Base-by-base conservation (phyloP, 2,888 invertebrate genomes). In the Cosmorhoe ocellata region DNA sequence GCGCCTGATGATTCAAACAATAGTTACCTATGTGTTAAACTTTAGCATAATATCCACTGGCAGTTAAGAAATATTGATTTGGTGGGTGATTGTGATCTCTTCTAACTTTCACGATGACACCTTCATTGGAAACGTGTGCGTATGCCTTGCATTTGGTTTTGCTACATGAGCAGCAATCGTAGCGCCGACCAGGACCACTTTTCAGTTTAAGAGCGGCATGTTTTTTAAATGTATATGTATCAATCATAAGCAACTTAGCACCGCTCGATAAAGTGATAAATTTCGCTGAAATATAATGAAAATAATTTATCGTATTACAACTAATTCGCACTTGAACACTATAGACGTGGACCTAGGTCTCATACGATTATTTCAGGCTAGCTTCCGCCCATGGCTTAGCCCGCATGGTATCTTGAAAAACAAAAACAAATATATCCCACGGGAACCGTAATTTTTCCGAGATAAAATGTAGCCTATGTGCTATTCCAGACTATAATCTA, bases 41-140 rank as follows among this genome's bases (percentile, higher is more conserved):
- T 39, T 33, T 31, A 24, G 18, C n/a, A 18, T 28, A n/a, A n/a
- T n/a, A 32, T n/a, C 36, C 33, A n/a, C 3, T 6, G 3, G 12
- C 0, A 0, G 41, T 36, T 10, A 9, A 8, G 7, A 38, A 7
- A 45, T 54, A 54, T 41, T 12, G 33, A 33, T n/a, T 11, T 1
- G 55, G 55, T 0, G 9, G 7, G 13, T 55, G 55, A 13, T 32
- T 55, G 12, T 55, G 55, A 9, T 38, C 39, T 4, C 30, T 30
- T 1, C 9, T 13, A 22, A 18, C 3, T 14, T 28, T 41, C 12
- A 37, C 10, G 6, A 53, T 38, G 7, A 30, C 3, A 26, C 27
- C 37, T 30, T 31, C 14, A 7, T 34, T 14, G 3, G 36, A 26
- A 14, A 54, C 34, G 22, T 50, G 46, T 4, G 36, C 54, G 11